phyloP scores from a whole-genome alignment of 2,888 invertebrate species.

The Timema podura region DNA sequence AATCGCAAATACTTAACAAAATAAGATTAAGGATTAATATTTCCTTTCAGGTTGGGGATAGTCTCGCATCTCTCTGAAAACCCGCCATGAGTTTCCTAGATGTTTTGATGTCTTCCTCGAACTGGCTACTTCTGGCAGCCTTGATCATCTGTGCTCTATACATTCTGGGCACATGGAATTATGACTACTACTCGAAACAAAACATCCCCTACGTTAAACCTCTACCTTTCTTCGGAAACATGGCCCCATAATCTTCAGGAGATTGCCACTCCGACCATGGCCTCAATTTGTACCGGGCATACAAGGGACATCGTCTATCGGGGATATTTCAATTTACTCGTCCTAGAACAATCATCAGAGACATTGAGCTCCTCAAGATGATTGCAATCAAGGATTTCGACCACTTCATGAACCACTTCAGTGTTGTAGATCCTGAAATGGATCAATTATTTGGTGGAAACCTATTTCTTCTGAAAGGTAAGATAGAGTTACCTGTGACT shows the following conservation, averaged over 20 bases:
- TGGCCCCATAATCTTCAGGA: conserved; percentile 44
- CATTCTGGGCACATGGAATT: background rate
- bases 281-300: background rate
- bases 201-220: conserved; percentile 32
- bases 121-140: too few relatives aligned
- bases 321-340: conserved; percentile 11
- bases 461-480: conserved; percentile 9
- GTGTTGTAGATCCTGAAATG: conserved; percentile 1
- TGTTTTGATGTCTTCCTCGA: too few relatives aligned
- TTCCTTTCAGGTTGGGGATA: too few relatives aligned
- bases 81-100: too few relatives aligned
- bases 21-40: too few relatives aligned
- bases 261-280: background rate
- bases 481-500: background rate
- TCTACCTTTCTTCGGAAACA: conserved; percentile 44
- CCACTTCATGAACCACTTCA: conserved; percentile 21
- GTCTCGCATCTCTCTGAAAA: too few relatives aligned
- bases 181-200: conserved; percentile 8
- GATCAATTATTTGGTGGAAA: conserved; percentile 12
- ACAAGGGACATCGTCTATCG: conserved; percentile 11
- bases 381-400: conserved; percentile 28
- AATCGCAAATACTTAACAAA: too few relatives aligned
- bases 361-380: conserved; percentile 28
- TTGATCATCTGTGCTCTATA: too few relatives aligned
- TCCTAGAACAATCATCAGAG: conserved; percentile 12